Conservation (phyloP, 1,140 invertebrate species). For the Pollicipes pollicipes region DNA sequence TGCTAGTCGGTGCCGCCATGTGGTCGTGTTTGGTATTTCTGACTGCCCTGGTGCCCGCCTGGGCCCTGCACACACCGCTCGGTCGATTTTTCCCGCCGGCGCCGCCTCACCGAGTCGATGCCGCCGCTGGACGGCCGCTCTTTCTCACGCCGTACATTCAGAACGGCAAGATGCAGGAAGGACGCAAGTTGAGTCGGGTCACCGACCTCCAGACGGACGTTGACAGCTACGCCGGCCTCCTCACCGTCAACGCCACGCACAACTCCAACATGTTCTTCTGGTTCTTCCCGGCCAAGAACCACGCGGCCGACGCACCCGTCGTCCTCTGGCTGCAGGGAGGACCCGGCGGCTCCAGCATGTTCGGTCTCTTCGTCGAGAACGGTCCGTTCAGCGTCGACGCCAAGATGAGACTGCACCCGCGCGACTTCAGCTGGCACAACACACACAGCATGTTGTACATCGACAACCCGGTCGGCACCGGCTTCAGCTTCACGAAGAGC, state of each 20-base stretch:
- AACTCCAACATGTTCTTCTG: constrained; percentile 76
- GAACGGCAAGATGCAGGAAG: background rate
- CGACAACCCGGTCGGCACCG: constrained; percentile 68
- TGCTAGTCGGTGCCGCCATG: too few species aligned
- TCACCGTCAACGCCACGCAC: constrained; percentile 53
- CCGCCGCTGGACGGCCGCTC: background rate
- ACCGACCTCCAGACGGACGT: background rate
- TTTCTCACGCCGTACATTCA: constrained; percentile 1
- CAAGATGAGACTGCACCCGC: constrained; percentile 35
- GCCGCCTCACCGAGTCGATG: background rate
- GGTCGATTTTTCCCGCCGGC: background rate
- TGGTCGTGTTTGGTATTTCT: too few species aligned
- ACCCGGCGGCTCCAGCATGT: constrained; percentile 58
- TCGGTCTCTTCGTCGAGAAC: constrained; percentile 62
- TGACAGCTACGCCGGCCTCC: constrained; percentile 44
- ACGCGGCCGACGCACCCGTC: constrained; percentile 39
- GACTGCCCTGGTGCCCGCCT: too few species aligned
- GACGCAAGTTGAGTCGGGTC: background rate
- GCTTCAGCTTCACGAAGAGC: constrained; percentile 23
- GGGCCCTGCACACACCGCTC: background rate
- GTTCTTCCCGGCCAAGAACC: constrained; percentile 54
- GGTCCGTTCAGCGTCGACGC: constrained; percentile 49
- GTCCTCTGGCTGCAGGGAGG: constrained; percentile 71
- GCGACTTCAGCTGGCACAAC: constrained; percentile 53
- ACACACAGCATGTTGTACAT: constrained; percentile 60